Evolutionary conservation across 1,140 invertebrate genomes (phyloP), one percentile per base, ranked within the genome.

Genomic region (Aphelinus atriplicis): DNA sequence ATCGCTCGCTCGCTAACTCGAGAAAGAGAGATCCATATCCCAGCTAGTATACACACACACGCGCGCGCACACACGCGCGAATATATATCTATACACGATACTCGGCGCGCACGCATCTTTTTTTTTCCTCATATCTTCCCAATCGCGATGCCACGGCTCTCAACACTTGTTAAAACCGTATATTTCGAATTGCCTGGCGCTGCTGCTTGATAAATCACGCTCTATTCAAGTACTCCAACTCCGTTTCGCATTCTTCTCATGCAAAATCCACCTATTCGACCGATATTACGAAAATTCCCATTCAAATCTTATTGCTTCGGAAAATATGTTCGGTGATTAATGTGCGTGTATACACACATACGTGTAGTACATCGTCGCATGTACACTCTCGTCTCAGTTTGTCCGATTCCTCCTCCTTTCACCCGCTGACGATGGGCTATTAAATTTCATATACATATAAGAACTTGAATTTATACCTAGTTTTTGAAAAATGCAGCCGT

Each of bases 121-220:
- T 66, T 48, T 66, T 43, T 46, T 58, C 66, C 5, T 51, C 45
- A 0, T n/a, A 57, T 4, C 70, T 48, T 63, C 71, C 58, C 66
- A 73, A 6, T 65, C 56, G 26, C 6, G 67, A 58, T 58, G 62
- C 62, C 53, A 55, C 9, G 51, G 53, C 62, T 63, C 61, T 72
- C 70, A 57, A 64, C 61, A 72, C 70, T 65, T 65, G 62, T 72
- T 72, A 63, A 57, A 72, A 72, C 6, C 70, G 50, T 72, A 64
- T 72, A 53, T 9, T 64, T 71, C 45, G 51, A 63, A 71, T 71
- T 61, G 68, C 10, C 68, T 66, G 64, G 10, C 50, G 56, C 45
- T 58, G 4, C 9, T 9, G 60, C 50, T 73, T 73, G 71, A 73
- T 73, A 65, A 73, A 73, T 73, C 56, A 60, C 26, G 26, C 26